Percentiles rank a stretch among this genome's conserved stretches.
Conservation (phyloP, 2,888 invertebrate species). For the Rotaria magnacalcarata region DNA sequence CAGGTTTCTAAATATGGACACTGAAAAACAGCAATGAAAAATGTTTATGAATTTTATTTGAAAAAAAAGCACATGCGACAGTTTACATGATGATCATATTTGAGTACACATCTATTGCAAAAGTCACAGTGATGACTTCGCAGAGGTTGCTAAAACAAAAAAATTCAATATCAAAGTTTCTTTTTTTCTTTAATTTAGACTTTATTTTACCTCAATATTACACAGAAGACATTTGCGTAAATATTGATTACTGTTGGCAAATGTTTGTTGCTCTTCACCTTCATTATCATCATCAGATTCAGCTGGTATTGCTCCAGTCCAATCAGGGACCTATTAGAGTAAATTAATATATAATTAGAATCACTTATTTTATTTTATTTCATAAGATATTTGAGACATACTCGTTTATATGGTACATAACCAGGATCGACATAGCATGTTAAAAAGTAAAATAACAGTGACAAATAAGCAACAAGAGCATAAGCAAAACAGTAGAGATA, state of each 20-base stretch:
- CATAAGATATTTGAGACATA: not conserved
- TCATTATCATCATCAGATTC: not conserved
- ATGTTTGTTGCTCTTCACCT: slow-evolving; percentile 16
- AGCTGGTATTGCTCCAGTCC: not conserved
- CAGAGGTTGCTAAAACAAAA: slow-evolving; percentile 54
- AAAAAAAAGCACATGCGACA: not conserved
- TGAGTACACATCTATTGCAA: slow-evolving; percentile 56
- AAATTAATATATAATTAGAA: not conserved
- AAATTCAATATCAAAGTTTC: not conserved
- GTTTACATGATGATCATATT: slow-evolving; percentile 57
- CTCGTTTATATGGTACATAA: slow-evolving; percentile 49
- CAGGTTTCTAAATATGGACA: slow-evolving; percentile 60
- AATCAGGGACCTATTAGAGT: not conserved
- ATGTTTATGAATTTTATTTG: not conserved
- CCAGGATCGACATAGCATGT: slow-evolving; percentile 54
- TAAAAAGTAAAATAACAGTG: slow-evolving; percentile 52
- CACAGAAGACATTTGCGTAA: slow-evolving; percentile 23
- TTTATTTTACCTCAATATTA: slow-evolving; percentile 34
- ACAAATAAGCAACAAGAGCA: slow-evolving; percentile 49
- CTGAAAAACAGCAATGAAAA: not conserved
- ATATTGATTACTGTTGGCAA: not conserved
- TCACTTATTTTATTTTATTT: not conserved
- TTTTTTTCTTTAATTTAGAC: not conserved
- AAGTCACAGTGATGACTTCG: slow-evolving; percentile 58
- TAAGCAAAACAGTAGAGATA: slow-evolving; percentile 51